A percentile compares a stretch with the other conserved stretches of the same genome.
Conservation (phyloP, 2,797 vertebrate species). For the Meda fulgida region DNA sequence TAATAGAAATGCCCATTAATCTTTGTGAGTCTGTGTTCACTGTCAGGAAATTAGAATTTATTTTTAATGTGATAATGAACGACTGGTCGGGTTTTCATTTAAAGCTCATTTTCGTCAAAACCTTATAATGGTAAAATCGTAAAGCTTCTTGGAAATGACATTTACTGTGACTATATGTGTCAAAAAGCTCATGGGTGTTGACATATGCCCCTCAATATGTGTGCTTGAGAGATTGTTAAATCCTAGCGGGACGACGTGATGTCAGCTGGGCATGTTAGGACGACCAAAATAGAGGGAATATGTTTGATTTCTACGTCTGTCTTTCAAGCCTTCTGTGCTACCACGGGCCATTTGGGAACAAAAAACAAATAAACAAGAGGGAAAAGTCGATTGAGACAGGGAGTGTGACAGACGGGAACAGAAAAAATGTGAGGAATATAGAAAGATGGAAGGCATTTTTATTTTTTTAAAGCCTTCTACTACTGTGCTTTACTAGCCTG, state of each 20-base stretch:
- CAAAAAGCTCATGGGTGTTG: constrained; percentile 47
- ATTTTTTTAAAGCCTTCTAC: background rate
- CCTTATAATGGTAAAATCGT: constrained; percentile 34
- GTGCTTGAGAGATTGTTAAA: constrained; percentile 24
- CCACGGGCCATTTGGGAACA: constrained; percentile 49
- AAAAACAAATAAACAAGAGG: constrained; percentile 54
- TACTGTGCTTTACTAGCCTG: constrained; percentile 26
- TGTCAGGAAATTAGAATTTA: background rate
- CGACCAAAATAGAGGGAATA: constrained; percentile 26
- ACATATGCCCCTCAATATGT: constrained; percentile 53
- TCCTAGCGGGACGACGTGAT: constrained; percentile 16
- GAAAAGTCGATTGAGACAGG: constrained; percentile 34
- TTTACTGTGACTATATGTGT: constrained; percentile 39
- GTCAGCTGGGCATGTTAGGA: constrained; percentile 35
- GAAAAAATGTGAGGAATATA: constrained; percentile 21
- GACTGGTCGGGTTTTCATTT: background rate
- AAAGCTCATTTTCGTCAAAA: constrained; percentile 17
- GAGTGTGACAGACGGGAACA: constrained; percentile 49
- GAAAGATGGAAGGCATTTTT: constrained; percentile 22
- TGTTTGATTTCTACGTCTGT: constrained; percentile 54
- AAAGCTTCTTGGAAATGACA: constrained; percentile 25
- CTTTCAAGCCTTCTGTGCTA: constrained; percentile 45
- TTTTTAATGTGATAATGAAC: background rate
- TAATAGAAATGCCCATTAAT: constrained; percentile 5
- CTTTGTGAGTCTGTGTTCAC: background rate